Conservation (phyloP, 2,797 vertebrate genomes). For the Hydrocynus forskahlii region DNA sequence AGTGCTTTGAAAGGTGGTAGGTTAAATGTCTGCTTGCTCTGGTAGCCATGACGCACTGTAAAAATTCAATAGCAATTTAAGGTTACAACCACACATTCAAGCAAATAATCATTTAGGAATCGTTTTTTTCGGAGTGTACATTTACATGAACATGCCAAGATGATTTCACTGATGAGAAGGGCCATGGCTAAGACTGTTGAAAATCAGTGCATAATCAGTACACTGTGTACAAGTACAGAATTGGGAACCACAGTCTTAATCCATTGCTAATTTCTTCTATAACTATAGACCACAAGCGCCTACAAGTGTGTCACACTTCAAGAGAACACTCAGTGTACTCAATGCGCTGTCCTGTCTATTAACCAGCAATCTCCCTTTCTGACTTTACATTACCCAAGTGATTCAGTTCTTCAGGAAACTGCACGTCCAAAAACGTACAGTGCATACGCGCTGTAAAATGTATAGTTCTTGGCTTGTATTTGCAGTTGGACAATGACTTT, state of each 20-base stretch:
- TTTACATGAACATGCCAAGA: not conserved
- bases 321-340: not conserved
- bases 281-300: not conserved
- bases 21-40: no score
- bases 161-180: not conserved
- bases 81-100: not conserved
- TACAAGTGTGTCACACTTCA: not conserved
- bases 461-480: no score
- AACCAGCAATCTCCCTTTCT: not conserved
- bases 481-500: no score
- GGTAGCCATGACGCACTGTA: no score
- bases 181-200: not conserved
- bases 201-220: not conserved
- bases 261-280: not conserved
- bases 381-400: not conserved
- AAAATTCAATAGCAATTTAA: not conserved
- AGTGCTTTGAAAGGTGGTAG: no score
- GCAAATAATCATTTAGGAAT: not conserved
- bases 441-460: not conserved
- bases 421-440: not conserved
- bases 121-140: not conserved
- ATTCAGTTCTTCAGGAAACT: not conserved
- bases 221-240: not conserved
- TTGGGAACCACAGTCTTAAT: not conserved
- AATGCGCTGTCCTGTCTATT: not conserved